Conservation (phyloP, 2,113 vertebrate genomes). For the Clarias magur region DNA sequence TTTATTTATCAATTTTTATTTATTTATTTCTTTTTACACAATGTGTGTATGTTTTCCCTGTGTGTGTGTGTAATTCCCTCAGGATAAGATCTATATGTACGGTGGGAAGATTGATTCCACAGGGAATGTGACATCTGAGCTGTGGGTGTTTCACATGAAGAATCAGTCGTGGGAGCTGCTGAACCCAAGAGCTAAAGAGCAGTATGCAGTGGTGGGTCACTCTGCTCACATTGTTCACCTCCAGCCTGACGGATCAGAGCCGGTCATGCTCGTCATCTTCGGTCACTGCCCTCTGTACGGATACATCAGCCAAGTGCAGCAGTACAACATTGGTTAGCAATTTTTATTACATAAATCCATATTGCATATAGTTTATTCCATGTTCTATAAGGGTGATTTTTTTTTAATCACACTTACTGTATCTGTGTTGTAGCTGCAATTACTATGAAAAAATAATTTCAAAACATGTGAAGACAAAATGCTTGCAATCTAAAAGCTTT, state of each 20-base stretch:
- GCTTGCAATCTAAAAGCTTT: background rate
- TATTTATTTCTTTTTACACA: background rate
- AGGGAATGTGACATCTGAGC: slow-evolving; percentile 90
- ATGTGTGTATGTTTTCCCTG: background rate
- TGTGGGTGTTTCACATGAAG: slow-evolving; percentile 88
- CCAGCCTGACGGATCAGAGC: slow-evolving; percentile 54
- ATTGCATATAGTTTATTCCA: background rate
- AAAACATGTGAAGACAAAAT: background rate
- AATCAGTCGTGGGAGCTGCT: slow-evolving; percentile 83
- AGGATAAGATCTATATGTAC: slow-evolving; percentile 96
- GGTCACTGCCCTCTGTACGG: slow-evolving; percentile 95
- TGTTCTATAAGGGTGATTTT: background rate
- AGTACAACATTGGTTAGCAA: slow-evolving; percentile 87
- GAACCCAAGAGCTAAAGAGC: slow-evolving; percentile 79
- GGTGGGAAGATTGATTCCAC: slow-evolving; percentile 93
- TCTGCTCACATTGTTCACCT: slow-evolving; percentile 85
- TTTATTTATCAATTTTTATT: background rate
- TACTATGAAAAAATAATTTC: background rate
- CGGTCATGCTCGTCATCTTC: slow-evolving; percentile 90
- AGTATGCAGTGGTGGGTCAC: slow-evolving; percentile 94
- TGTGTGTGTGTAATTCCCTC: slow-evolving; percentile 31
- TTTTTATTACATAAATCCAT: background rate
- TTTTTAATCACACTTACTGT: background rate
- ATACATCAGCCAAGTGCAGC: slow-evolving; percentile 92
- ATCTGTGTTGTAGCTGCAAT: background rate